Base-by-base conservation (phyloP, 35 echinoderm and acorn worm genomes). In the Strongylocentrotus purpuratus region DNA sequence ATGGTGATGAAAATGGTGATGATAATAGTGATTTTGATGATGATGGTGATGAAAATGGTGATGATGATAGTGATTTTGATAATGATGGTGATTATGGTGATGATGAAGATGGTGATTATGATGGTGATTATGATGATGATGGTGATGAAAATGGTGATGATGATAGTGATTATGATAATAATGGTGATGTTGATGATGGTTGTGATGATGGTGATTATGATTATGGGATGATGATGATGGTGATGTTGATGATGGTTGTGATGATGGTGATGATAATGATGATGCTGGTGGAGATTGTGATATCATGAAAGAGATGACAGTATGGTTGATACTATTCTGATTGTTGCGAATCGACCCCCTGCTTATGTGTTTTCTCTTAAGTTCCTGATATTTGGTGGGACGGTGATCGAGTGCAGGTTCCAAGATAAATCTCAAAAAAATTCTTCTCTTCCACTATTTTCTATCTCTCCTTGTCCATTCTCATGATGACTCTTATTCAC, bases 211-310 rank as follows among this genome's bases (percentile, higher is more conserved):
- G 9, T 92, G 89, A 92, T 92, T 2, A 92, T 92, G 89, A 47
- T 92, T 2, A 92, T 92, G 89, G 46, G 89, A 47, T 92, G 32
- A 47, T 92, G 89, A 92, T 45, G 89, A 92, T 47, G 89, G 46
- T 92, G 89, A 45, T 92, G 9, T 1, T 92, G 17, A 46, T 33
- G 89, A 46, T 33, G 89, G 9, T 22, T 2, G 35, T 45, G 89
- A 3, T 47, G 89, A 92, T 92, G 46, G 25, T 92, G 89, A 8
- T 87, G 46, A 13, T 33, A 9, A 41, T 22, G 89, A 9, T 33
- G 89, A 92, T 92, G 89, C 7, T 92, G 41, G 0, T 92, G 46
- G 46, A 20, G 89, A 28, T 33, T 0, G 46, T 87, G 89, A 41
- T 0, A 47, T 92, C 0, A 47, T 92, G 17, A 92, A 20, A n/a